Evolutionary conservation across 1,140 invertebrate species (phyloP).

Genomic region (Portunus trituberculatus): DNA sequence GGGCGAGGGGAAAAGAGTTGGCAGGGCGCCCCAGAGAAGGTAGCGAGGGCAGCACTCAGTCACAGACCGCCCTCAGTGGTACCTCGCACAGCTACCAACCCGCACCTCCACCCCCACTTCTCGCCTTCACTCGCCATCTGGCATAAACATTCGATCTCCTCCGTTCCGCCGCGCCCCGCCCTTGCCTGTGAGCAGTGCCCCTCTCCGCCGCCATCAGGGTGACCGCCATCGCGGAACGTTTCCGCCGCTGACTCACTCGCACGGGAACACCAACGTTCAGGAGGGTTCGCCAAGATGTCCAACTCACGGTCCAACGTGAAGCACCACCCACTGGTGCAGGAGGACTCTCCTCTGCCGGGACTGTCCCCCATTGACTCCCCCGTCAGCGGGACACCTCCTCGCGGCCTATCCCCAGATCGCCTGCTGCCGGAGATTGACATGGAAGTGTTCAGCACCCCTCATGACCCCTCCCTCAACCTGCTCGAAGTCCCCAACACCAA

Average conservation of each 20-base stretch:
- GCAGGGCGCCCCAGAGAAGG: slow-evolving; percentile 34
- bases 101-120: slow-evolving; percentile 2
- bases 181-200: not conserved
- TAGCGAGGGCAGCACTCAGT: slow-evolving; percentile 38
- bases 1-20: slow-evolving; percentile 9
- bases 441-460: slow-evolving; percentile 59
- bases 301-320: slow-evolving; percentile 61
- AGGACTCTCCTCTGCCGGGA: slow-evolving; percentile 61
- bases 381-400: slow-evolving; percentile 46
- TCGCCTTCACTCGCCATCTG: not conserved
- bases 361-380: slow-evolving; percentile 44
- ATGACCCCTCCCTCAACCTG: slow-evolving; percentile 73
- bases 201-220: not conserved
- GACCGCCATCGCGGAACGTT: not conserved
- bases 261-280: too few species aligned
- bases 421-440: slow-evolving; percentile 61
- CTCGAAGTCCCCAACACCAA: slow-evolving; percentile 75
- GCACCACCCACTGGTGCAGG: slow-evolving; percentile 72
- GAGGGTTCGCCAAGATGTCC: slow-evolving; percentile 40
- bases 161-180: not conserved
- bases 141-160: not conserved
- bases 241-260: not conserved
- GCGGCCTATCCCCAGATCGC: slow-evolving; percentile 70
- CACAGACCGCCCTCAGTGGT: slow-evolving; percentile 42
- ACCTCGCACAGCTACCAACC: slow-evolving; percentile 1